Conservation (phyloP, 2,797 vertebrate species). For the Spinibarbus caldwelli region DNA sequence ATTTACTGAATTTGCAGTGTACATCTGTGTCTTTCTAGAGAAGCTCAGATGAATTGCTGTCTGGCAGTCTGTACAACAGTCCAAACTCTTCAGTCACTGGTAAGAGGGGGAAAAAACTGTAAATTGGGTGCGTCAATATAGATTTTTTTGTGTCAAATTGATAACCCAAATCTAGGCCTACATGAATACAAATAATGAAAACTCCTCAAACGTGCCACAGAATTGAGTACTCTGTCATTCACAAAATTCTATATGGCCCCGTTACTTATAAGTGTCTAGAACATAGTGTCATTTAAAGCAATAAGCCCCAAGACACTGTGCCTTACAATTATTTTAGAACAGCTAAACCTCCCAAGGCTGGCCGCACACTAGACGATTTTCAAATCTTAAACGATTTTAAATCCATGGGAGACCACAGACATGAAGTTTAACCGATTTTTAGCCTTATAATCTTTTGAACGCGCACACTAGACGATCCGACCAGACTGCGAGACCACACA, state of each 20-base stretch:
- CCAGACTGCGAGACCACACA: too few relatives aligned
- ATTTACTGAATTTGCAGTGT: slow-evolving; percentile 34
- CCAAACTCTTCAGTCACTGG: slow-evolving; percentile 89
- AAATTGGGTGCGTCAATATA: not conserved
- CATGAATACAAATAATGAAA: not conserved
- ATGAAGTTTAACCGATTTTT: too few relatives aligned
- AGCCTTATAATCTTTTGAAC: too few relatives aligned
- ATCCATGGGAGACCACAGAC: too few relatives aligned
- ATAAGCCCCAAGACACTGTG: not conserved
- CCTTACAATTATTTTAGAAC: not conserved
- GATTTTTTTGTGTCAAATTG: not conserved
- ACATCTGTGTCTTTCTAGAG: slow-evolving; percentile 78
- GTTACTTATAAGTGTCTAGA: not conserved
- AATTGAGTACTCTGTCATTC: not conserved
- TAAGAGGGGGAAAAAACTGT: slow-evolving; percentile 64
- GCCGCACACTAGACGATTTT: too few relatives aligned
- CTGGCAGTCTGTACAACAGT: slow-evolving; percentile 93
- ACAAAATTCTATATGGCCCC: too few relatives aligned
- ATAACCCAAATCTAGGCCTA: not conserved
- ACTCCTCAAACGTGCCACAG: not conserved
- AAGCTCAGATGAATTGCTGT: slow-evolving; percentile 98
- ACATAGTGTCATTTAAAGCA: not conserved
- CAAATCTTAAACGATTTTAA: too few relatives aligned
- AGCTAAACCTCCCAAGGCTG: not conserved
- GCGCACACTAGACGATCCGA: too few relatives aligned